Base-by-base conservation (phyloP, 2,888 invertebrate genomes). In the Mesorhabditis belari region DNA sequence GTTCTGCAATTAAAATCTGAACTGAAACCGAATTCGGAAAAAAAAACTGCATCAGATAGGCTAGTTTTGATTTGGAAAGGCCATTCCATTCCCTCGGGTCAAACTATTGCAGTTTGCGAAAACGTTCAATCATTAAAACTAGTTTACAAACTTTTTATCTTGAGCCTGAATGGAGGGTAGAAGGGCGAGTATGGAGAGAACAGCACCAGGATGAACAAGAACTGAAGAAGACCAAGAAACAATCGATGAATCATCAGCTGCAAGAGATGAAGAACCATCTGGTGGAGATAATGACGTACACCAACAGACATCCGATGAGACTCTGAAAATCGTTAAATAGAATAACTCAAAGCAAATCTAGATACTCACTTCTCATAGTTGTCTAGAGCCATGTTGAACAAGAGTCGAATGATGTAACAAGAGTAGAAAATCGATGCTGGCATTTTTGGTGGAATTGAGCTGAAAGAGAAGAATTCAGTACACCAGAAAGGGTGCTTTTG, bases 301-400 rank as follows among this genome's bases (percentile, higher is more conserved):
- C 66, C 69, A 73, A 29, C 55, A 60, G 19, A 66, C 60, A 55
- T 65, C 62, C 5, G 65, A 63, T 12, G 65, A 35, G 23, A 61
- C 55, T 56, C 66, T 66, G 35, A 27, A 58, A 25, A 60, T 57
- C 57, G 63, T 65, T 24, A 25, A 58, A 44, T 4, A 3, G 19
- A 3, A 28, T 77, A 12, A 29, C 28, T 5, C 19, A 27, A 55
- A 55, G 35, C 19, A 29, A 67, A 6, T 5, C 23, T 23, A 21
- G 17, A 50, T 12, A 83, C 81, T 88, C 88, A 90, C 83, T 90
- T 90, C 81, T 96, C 96, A 83, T 92, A 95, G 52, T 91, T 88
- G 83, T 98, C 96, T 70, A 95, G 85, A 0, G 94, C 92, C 77
- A 95, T 90, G 83, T 96, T 94, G 81, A 96, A 95, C 19, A 98